Evolutionary conservation across 2,113 vertebrate genomes (phyloP).

Genomic region (Octodon degus): DNA sequence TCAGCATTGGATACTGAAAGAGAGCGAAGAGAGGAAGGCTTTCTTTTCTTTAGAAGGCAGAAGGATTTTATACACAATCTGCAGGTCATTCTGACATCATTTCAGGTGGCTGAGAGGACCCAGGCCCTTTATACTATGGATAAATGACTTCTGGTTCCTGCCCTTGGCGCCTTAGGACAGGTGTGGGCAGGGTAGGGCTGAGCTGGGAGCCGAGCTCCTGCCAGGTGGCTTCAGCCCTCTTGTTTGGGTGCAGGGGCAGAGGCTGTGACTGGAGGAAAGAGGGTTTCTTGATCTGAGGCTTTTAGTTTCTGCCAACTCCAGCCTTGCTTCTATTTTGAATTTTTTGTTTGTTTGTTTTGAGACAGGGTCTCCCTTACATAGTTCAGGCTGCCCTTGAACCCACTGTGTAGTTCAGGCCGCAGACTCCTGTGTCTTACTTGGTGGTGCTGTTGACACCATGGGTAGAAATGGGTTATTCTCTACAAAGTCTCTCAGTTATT

Average conservation of each 20-base stretch:
- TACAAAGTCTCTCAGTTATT: neutral
- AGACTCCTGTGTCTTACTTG: neutral
- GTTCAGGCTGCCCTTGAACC: neutral
- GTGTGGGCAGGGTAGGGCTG: neutral
- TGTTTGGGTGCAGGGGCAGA: neutral
- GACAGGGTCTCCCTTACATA: neutral
- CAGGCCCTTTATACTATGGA: neutral
- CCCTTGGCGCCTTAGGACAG: too few species aligned
- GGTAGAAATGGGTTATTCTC: neutral
- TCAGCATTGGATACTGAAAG: neutral
- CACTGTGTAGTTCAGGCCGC: neutral
- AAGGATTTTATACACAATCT: neutral
- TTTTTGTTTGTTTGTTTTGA: neutral
- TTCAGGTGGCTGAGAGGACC: neutral
- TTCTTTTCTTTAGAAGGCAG: neutral
- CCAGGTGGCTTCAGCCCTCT: neutral
- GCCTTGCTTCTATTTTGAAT: neutral
- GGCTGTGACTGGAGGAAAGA: neutral
- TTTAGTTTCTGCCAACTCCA: accelerated
- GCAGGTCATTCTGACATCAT: neutral
- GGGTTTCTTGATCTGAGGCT: neutral
- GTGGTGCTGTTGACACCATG: neutral
- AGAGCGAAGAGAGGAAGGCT: neutral
- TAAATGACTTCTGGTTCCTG: neutral
- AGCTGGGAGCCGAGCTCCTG: neutral